phyloP scores from a whole-genome alignment of 2,797 vertebrate species.

The Sebastes itinus region DNA sequence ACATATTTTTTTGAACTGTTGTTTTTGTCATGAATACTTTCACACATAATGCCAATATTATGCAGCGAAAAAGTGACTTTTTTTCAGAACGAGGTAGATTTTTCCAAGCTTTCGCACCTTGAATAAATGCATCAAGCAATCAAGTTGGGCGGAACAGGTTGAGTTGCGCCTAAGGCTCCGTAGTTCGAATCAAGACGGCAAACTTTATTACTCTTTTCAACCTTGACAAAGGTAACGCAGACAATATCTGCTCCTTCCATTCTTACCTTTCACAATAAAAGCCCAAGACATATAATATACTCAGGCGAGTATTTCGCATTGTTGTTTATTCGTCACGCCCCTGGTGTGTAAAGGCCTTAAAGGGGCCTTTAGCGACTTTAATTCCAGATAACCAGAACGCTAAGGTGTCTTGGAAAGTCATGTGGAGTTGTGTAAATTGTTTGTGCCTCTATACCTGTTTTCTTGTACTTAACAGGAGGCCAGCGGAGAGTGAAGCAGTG shows the following conservation, averaged over 20 bases:
- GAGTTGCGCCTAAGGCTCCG: too few species aligned
- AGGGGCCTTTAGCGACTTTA: not conserved
- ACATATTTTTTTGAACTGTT: not conserved
- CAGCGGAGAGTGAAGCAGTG: conserved; percentile 33
- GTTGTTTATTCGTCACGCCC: not conserved
- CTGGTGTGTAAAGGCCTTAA: not conserved
- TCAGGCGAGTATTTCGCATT: not conserved
- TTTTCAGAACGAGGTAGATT: too few species aligned
- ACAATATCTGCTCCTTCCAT: too few species aligned
- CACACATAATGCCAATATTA: not conserved
- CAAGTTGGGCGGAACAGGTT: fast-evolving
- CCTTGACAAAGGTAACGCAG: too few species aligned
- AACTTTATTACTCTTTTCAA: too few species aligned
- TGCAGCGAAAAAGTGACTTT: too few species aligned
- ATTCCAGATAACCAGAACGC: not conserved
- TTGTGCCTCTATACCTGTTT: conserved; percentile 28
- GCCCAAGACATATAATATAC: not conserved
- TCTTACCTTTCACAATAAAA: not conserved
- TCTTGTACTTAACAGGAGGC: conserved; percentile 28
- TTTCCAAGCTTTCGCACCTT: not conserved
- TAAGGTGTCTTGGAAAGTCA: not conserved
- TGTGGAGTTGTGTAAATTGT: conserved; percentile 20
- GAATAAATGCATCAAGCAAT: too few species aligned
- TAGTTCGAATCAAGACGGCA: too few species aligned
- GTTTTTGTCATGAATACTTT: not conserved